Conservation (phyloP, 2,797 vertebrate genomes). For the Propithecus deckenii region DNA sequence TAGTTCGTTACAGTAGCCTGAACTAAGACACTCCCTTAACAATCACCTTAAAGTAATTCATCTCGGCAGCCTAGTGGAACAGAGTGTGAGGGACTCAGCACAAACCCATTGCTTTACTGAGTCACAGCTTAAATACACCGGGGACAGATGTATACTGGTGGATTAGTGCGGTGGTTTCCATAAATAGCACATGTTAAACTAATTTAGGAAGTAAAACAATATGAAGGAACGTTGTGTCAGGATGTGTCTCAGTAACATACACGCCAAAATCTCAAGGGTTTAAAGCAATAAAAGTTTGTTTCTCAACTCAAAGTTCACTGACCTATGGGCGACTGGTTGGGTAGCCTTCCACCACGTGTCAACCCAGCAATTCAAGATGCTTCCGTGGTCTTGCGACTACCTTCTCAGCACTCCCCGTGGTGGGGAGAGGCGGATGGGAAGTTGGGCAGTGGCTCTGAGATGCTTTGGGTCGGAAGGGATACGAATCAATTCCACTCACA, state of each 20-base stretch:
- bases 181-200: not conserved
- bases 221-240: not conserved
- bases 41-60: not conserved
- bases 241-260: not conserved
- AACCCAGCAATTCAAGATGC: not conserved
- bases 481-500: not conserved
- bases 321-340: not conserved
- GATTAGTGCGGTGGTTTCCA: not conserved
- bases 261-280: not conserved
- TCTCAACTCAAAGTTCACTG: not conserved
- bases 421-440: not conserved
- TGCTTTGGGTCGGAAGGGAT: not conserved
- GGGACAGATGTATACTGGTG: not conserved
- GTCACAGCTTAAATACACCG: not conserved
- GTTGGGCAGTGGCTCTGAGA: not conserved
- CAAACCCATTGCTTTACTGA: not conserved
- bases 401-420: not conserved
- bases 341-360: not conserved
- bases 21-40: not conserved
- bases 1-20: not conserved
- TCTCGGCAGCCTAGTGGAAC: not conserved
- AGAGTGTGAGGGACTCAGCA: not conserved
- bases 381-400: accelerated
- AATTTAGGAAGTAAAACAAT: not conserved
- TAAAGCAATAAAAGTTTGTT: not conserved